A percentile compares a stretch with the other conserved stretches of the same genome.
Conservation (phyloP, 2,797 vertebrate species). For the Pitangus sulphuratus region DNA sequence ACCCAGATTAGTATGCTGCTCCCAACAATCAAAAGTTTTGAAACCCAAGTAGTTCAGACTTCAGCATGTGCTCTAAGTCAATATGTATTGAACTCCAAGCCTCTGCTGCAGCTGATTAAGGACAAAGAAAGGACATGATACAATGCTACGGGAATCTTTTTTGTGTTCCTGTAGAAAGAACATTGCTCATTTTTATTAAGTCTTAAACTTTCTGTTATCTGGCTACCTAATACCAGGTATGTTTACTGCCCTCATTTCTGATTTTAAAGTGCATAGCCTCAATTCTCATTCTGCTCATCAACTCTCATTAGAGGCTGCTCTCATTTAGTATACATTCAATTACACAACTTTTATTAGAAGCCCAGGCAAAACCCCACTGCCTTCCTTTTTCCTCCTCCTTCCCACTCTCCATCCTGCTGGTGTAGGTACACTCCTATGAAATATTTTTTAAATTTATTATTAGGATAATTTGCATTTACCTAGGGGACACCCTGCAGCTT, state of each 20-base stretch:
- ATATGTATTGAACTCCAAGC: slow-evolving; percentile 50
- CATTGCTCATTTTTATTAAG: slow-evolving; percentile 56
- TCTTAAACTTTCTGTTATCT: slow-evolving; percentile 52
- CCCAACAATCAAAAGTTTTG: slow-evolving; percentile 38
- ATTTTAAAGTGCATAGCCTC: background rate
- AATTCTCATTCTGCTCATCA: background rate
- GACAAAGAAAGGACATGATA: slow-evolving; percentile 19
- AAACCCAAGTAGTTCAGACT: slow-evolving; percentile 42
- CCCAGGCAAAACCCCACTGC: background rate
- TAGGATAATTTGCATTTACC: slow-evolving; percentile 10
- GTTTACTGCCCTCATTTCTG: slow-evolving; percentile 18
- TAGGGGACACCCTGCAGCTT: background rate
- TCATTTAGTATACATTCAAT: slow-evolving; percentile 28
- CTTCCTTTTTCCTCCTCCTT: background rate
- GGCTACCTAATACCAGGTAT: slow-evolving; percentile 13
- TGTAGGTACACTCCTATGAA: background rate
- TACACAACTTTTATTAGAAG: slow-evolving; percentile 20
- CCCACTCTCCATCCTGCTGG: background rate
- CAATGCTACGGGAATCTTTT: slow-evolving; percentile 2
- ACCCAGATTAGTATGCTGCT: slow-evolving; percentile 46
- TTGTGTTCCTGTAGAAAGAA: slow-evolving; percentile 5
- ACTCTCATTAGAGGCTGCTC: slow-evolving; percentile 12
- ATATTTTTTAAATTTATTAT: background rate
- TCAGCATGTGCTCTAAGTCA: slow-evolving; percentile 48
- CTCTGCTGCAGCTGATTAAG: slow-evolving; percentile 50